Percentiles rank a stretch among this genome's conserved stretches.
Conservation (phyloP, 2,113 vertebrate species). For the Philantomba maxwellii region DNA sequence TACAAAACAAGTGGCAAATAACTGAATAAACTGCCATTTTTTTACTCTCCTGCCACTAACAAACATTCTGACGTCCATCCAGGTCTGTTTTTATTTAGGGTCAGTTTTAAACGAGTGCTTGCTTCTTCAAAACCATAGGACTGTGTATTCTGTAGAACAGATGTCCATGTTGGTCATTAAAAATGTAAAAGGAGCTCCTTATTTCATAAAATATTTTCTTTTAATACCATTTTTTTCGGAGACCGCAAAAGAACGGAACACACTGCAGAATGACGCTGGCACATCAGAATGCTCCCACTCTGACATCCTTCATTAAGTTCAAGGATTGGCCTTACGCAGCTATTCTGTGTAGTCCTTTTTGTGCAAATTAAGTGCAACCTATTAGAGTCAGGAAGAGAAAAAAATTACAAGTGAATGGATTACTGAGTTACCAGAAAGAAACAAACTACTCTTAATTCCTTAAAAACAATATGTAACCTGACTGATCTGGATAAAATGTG, state of each 20-base stretch:
- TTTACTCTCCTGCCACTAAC: conserved; percentile 83
- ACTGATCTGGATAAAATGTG: not conserved
- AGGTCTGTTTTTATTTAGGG: conserved; percentile 42
- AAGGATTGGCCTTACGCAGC: not conserved
- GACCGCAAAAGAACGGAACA: not conserved
- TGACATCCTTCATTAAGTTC: conserved; percentile 50
- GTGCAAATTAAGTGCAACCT: conserved; percentile 26
- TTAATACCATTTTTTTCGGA: conserved; percentile 25
- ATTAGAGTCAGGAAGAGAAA: not conserved
- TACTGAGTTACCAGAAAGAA: not conserved
- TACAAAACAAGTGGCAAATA: conserved; percentile 85
- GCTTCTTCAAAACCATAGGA: conserved; percentile 26
- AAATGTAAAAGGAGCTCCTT: conserved; percentile 29
- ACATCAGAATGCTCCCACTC: not conserved
- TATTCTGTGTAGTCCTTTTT: not conserved
- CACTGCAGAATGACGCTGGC: not conserved
- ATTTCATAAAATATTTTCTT: conserved; percentile 61
- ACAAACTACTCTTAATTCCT: not conserved
- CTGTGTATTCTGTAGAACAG: conserved; percentile 46
- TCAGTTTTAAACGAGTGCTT: conserved; percentile 43
- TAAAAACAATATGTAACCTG: not conserved
- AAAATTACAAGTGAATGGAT: not conserved
- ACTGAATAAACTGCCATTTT: conserved; percentile 85
- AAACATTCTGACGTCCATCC: conserved; percentile 85
- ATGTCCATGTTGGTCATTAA: conserved; percentile 46